Evolutionary conservation across 2,113 vertebrate genomes (phyloP), one percentile per base, ranked within the genome.

Genomic region (Carlito syrichta): DNA sequence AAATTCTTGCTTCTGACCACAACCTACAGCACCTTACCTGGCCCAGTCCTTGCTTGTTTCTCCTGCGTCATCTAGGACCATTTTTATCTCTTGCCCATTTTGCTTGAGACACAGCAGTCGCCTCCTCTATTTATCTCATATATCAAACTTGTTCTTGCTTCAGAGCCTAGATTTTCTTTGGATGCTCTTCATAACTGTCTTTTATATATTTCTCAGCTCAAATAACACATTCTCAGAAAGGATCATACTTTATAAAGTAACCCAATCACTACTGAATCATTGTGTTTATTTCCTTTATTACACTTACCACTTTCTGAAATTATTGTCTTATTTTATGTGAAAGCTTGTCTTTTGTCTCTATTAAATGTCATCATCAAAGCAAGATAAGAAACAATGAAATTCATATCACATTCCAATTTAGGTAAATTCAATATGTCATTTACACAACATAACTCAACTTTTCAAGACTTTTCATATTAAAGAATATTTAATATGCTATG

Each of bases 121-220:
- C 23, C 60, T 71, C 35, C 68, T 56, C 16, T 19, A 7, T 27
- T 58, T 48, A 10, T 38, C 45, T 93, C 45, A 1, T 14, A 13
- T 50, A 13, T 62, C 3, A 50, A 56, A 22, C 7, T 84, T 30
- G 5, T 13, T 93, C 82, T 85, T 63, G 56, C 30, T 62, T 79
- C 23, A 62, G 50, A 93, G 50, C 17, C 92, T 79, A 12, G 52
- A 3, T 20, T 63, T 60, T 63, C 77, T 92, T 91, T 43, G 43
- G 48, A 43, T 82, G 20, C 27, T 63, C 56, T 69, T 91, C 7
- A 22, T 69, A 50, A 38, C 66, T 43, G 22, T 73, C 19, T 54
- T 73, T 86, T 76, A 19, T 30, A 35, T 23, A 8, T 76, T 96
- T 95, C 38, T 92, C 66, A 82, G 38, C 25, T 82, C 30, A 84